These are phyloP conservation scores for Melanogrammus aeglefinus DNA, from an alignment of 2,797 vertebrate species.

Conservation along the genomic window DNA sequence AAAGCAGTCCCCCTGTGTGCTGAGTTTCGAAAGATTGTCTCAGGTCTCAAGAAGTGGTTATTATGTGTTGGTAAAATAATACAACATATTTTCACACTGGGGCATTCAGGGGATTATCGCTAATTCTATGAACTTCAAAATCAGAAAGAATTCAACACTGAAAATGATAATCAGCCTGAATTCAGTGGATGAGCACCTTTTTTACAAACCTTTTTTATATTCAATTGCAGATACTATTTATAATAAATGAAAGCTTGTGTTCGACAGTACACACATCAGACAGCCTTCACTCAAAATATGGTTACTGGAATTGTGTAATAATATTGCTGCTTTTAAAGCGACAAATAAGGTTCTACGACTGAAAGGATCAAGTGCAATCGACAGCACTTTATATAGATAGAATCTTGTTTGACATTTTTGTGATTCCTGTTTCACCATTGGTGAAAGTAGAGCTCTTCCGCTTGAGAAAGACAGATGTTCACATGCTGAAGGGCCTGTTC, in stretches of 20 bases:
- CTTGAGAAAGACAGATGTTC: neutral
- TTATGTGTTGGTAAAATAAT: too few relatives aligned
- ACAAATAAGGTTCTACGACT: neutral
- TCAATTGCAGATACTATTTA: neutral
- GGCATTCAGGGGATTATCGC: too few relatives aligned
- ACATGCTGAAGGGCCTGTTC: neutral
- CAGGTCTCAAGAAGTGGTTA: too few relatives aligned
- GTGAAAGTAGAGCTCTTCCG: neutral
- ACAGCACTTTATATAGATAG: neutral
- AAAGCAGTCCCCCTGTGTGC: neutral
- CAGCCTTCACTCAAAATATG: neutral
- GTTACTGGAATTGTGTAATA: neutral
- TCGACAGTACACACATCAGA: neutral
- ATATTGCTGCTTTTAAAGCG: neutral
- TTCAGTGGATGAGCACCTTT: neutral
- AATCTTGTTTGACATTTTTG: neutral
- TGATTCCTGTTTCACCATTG: neutral
- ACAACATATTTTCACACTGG: too few relatives aligned
- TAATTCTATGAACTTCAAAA: too few relatives aligned
- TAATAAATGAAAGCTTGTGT: neutral
- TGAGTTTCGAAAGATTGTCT: neutral
- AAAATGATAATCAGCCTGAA: neutral
- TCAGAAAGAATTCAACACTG: neutral
- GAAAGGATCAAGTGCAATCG: too few relatives aligned
- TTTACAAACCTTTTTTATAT: constrained; percentile 1